Conservation (phyloP, 2,888 invertebrate species). For the Heliconius ethilla region DNA sequence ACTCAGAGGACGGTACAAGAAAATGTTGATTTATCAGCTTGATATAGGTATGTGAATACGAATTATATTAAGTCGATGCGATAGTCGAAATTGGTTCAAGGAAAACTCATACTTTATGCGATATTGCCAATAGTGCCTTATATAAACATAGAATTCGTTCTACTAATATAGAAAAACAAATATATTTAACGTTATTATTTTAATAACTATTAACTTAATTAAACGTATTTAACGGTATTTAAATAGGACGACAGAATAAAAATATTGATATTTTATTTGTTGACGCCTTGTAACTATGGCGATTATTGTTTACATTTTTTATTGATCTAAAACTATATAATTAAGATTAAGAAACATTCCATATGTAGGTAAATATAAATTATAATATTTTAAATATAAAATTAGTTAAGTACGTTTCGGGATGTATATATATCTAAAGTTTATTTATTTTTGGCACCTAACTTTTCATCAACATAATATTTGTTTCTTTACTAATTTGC, state of each 20-base stretch:
- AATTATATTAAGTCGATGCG: background rate
- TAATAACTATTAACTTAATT: no score
- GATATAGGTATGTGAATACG: background rate
- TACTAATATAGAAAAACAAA: background rate
- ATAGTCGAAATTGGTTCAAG: background rate
- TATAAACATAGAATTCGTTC: background rate
- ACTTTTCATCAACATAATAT: no score
- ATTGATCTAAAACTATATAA: background rate
- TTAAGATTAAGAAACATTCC: background rate
- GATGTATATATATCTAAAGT: no score
- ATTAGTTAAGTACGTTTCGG: no score
- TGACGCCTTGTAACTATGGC: background rate
- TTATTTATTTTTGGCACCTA: no score
- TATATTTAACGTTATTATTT: background rate
- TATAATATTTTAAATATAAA: no score
- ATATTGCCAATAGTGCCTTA: background rate
- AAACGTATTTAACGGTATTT: background rate
- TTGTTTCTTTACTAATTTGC: no score
- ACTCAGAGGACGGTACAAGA: slow-evolving; percentile 56
- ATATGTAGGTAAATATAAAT: background rate
- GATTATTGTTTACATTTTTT: background rate
- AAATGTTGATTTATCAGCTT: slow-evolving; percentile 31
- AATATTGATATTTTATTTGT: background rate
- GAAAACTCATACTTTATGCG: background rate
- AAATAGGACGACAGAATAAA: background rate